Evolutionary conservation across 92 coral and sea anemone species (phyloP), one percentile per base, ranked within the genome.

Genomic region (Parazoanthus atlanticus): DNA sequence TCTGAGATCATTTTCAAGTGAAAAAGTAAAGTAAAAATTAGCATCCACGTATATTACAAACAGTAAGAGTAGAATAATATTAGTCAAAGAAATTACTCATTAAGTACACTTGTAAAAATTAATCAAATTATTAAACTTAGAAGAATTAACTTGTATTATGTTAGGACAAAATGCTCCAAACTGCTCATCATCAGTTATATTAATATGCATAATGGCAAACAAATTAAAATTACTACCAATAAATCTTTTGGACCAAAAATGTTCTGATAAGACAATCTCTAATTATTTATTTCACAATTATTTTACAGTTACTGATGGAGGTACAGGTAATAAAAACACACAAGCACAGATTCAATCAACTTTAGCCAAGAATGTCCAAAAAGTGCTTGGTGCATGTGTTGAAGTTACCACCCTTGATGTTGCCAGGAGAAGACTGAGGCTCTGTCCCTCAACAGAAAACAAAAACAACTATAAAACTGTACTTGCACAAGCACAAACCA

Each of bases 341-440:
- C 26, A 21, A 19, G 78, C 12, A 36, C 78, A 73, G 78, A 32
- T 31, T 29, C 78, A 32, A 5, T 31, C 78, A 32, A 73, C 46
- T 73, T 36, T 73, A 16, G 78, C 78, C 36, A 73, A 32, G 40
- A 73, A 73, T 73, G 46, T 73, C 15, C 46, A 73, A 32, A 73
- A 73, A 73, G 78, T 73, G 46, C 78, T 73, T 15, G 78, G 78
- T 21, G 40, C 25, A 31, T 73, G 78, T 29, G 25, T 21, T 17
- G 78, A 73, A 73, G 78, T 73, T 73, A 36, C 40, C 36, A 32
- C 6, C 78, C 78, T 73, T 73, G 78, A 32, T 73, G 78, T 12
- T 0, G 43, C 78, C 78, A 73, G 78, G n/a, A 73, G 10, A 73
- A 73, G 78, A 36, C 40, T 73, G 43, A 73, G n/a, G 78, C 40